These are phyloP conservation scores for Dryococelus australis DNA, from an alignment of 2,888 invertebrate species.

Conservation along the genomic window DNA sequence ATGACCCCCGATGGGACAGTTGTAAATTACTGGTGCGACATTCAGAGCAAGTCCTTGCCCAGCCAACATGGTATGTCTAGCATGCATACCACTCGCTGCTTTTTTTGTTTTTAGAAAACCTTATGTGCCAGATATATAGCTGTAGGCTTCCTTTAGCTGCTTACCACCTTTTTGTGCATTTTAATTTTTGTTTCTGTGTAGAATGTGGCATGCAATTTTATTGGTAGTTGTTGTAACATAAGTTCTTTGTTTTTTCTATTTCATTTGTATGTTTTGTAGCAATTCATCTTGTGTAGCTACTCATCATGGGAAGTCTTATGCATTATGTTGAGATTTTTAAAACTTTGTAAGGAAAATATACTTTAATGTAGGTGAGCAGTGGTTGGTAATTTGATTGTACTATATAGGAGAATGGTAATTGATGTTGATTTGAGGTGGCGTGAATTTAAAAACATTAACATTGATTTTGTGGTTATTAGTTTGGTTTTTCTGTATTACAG, in stretches of 20 bases:
- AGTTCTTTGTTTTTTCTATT: not conserved
- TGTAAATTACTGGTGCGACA: conserved; percentile 88
- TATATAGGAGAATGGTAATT: not conserved
- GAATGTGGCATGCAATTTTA: not conserved
- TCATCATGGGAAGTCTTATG: not conserved
- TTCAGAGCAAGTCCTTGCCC: conserved; percentile 60
- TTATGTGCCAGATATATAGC: not conserved
- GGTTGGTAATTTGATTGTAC: not conserved
- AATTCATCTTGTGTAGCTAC: not conserved
- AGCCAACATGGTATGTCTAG: conserved; percentile 36
- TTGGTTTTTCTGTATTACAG: no score
- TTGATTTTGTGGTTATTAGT: not conserved
- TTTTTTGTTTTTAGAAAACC: not conserved
- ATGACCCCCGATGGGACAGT: conserved; percentile 84
- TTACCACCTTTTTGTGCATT: not conserved
- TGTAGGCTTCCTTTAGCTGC: conserved; percentile 5
- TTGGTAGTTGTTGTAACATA: not conserved
- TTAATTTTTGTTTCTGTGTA: conserved; percentile 17
- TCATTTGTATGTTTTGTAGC: conserved; percentile 20
- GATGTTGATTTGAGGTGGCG: not conserved
- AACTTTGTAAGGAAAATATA: not conserved
- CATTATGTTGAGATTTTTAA: not conserved
- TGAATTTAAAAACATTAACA: not conserved
- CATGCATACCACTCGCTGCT: conserved; percentile 30
- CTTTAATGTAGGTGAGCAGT: not conserved